A percentile compares a stretch with the other conserved stretches of the same genome.
Evolutionary conservation across 1,140 invertebrate genomes (phyloP).

Genomic region (Triops cancriformis): DNA sequence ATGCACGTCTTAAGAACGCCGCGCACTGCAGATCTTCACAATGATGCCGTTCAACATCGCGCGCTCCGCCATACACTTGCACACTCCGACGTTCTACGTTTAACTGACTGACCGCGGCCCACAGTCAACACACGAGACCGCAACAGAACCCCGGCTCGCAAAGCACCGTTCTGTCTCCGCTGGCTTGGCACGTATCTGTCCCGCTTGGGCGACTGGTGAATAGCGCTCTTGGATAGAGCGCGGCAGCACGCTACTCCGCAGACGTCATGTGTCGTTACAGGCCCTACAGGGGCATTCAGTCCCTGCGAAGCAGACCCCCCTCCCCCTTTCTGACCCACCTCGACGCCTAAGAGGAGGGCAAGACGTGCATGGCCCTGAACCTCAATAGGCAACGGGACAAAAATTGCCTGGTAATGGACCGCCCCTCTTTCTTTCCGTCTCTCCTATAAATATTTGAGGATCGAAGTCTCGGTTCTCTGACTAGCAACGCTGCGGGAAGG

Average conservation of each 20-base stretch:
- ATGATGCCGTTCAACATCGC: neutral
- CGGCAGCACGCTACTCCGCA: neutral
- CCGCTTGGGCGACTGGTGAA: neutral
- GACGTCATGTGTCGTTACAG: neutral
- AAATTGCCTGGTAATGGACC: neutral
- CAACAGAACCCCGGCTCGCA: neutral
- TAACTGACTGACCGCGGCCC: neutral
- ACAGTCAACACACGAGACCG: neutral
- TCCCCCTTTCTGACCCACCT: neutral
- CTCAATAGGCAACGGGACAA: neutral
- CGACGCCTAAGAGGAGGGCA: neutral
- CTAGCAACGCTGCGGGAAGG: neutral
- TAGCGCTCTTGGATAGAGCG: neutral
- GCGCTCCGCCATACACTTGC: neutral
- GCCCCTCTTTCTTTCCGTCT: neutral
- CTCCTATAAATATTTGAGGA: neutral
- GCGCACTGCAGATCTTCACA: too few relatives aligned
- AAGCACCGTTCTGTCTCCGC: neutral
- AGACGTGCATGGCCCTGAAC: neutral
- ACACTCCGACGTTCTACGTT: neutral
- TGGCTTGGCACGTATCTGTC: neutral
- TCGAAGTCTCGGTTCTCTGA: neutral
- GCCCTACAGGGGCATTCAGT: conserved; percentile 6
- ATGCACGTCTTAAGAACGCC: too few relatives aligned
- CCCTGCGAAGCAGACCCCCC: neutral